A percentile compares a stretch with the other conserved stretches of the same genome.
phyloP scores from a whole-genome alignment of 2,888 invertebrate species.

The Calliopum simillimum region DNA sequence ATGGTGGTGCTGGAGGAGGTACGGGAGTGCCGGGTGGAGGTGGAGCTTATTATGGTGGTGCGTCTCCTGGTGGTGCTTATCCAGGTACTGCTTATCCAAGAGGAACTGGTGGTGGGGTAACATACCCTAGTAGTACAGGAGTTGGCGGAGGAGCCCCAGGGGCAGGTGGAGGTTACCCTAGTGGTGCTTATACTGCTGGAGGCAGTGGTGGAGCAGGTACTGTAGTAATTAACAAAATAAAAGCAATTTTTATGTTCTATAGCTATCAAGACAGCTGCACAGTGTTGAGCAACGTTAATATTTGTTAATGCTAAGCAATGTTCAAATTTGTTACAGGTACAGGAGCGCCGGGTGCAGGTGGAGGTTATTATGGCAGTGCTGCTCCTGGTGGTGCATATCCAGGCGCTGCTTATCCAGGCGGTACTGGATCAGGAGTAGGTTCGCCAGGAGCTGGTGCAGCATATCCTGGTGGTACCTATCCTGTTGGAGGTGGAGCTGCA shows the following conservation, averaged over 20 bases:
- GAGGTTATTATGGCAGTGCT: conserved; percentile 30
- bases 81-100: conserved; percentile 30
- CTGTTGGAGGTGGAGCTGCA: not conserved
- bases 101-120: conserved; percentile 27
- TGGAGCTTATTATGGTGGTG: not conserved
- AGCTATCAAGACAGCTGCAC: not conserved
- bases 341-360: conserved; percentile 23
- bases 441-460: not conserved
- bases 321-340: conserved; percentile 33
- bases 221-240: conserved; percentile 27
- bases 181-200: too few species aligned
- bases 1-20: not conserved
- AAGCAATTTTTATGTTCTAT: conserved; percentile 31
- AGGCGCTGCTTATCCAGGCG: conserved; percentile 42
- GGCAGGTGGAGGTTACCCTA: conserved; percentile 9
- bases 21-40: not conserved
- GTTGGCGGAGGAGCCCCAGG: conserved; percentile 16
- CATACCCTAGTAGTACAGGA: conserved; percentile 7
- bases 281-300: conserved; percentile 28
- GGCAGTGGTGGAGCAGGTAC: conserved; percentile 20
- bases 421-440: conserved; percentile 18
- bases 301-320: conserved; percentile 38
- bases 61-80: conserved; percentile 31
- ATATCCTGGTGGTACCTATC: conserved; percentile 15
- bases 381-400: conserved; percentile 1